Evolutionary conservation across 1,140 invertebrate species (phyloP), one percentile per base, ranked within the genome.

Genomic region (Bombyx mandarina): DNA sequence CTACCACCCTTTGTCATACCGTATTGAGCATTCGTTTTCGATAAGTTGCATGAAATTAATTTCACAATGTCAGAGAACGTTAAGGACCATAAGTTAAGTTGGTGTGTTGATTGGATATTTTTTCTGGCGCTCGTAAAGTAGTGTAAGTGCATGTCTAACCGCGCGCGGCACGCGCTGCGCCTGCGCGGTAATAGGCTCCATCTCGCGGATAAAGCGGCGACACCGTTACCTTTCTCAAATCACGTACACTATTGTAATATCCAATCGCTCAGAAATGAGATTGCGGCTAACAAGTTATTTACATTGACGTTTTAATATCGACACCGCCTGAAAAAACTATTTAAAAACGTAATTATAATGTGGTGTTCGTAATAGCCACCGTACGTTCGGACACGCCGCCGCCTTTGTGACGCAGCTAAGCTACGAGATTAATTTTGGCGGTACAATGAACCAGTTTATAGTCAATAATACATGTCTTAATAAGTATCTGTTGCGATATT

Each of bases 281-380:
- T 86, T 83, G 83, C 83, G 79, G 82, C 83, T 86, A 86, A 86
- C 83, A 85, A 87, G 83, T 87, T 87, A 87, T 85, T 87, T 87
- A 87, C 83, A 81, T 87, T 87, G 83, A 87, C 83, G 83, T 87
- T 87, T 85, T 85, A 87, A 87, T 87, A 83, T 83, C 79, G 72
- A 76, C 71, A 74, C 62, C 65, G 69, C 52, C 63, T 77, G 76
- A 79, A 78, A 82, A 86, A 87, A 85, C 83, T 85, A 84, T 87
- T 86, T 84, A 84, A 87, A 86, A 86, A 82, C 66, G 78, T 86
- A 86, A 86, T 86, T 86, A 86, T 82, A 86, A 86, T 73, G 67
- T 77, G 68, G 77, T 75, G 69, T 71, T 70, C 65, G 83, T 83
- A 86, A 83, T 78, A 82, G 80, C 75, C 75, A 73, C 76, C 65